Evolutionary conservation across 2,113 vertebrate species (phyloP), one percentile per base, ranked within the genome.

Genomic region (Clarias macrocephalus): DNA sequence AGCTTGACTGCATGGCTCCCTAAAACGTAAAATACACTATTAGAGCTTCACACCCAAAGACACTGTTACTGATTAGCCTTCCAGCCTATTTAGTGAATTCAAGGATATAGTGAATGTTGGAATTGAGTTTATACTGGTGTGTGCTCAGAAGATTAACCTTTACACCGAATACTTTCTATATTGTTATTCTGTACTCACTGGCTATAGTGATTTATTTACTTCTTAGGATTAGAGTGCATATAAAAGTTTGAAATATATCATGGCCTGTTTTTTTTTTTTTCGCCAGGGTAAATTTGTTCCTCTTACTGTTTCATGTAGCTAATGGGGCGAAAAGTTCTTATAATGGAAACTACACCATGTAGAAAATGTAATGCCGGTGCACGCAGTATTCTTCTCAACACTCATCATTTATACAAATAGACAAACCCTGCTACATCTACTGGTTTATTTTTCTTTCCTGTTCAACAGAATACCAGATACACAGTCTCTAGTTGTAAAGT

Each of bases 321-420:
- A 83, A 83, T 83, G 81, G 81, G 25, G 33, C 30, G 25, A 48
- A 66, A 8, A 3, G 23, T 25, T 83, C 81, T 66, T 66, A 66
- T 83, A 83, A 83, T 83, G 81, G 54, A 83, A 83, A 66, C 25
- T 65, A 65, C 80, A 66, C 80, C 62, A 52, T 66, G 81, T 83
- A 83, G 81, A 83, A 65, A 83, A 66, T 83, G 62, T 66, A 83
- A 83, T 12, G 81, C 19, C 16, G 16, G 6, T 62, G 66, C 63
- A 19, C 16, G 18, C 6, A 18, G 25, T 28, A 25, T 66, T 66
- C 63, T 25, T 19, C 60, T 66, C 23, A 82, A 66, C 37, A 54
- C 81, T 66, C 63, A 66, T 83, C 63, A 83, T 83, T 83, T 54
- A 66, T 83, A 52, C 62, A n/a, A 28, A 66, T 19, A 54, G 81